Evolutionary conservation across 2,113 vertebrate genomes (phyloP).

Genomic region (Perccottus glenii): DNA sequence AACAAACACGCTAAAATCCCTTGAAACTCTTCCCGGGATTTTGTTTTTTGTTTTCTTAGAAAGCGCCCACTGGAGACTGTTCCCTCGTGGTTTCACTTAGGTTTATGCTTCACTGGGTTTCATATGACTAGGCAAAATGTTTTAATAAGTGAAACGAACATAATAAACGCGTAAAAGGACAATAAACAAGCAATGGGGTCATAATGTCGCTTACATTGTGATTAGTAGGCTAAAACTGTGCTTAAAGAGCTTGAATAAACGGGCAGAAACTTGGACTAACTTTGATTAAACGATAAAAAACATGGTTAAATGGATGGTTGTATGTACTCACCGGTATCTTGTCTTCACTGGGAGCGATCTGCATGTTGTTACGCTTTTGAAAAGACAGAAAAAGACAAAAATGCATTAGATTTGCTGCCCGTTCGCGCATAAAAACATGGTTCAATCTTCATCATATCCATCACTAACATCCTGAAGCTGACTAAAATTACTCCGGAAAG

Average conservation of each 20-base stretch:
- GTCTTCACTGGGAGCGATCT: conserved; percentile 81
- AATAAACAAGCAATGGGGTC: too few species aligned
- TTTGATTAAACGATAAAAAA: not conserved
- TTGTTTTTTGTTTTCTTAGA: not conserved
- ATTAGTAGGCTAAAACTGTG: too few species aligned
- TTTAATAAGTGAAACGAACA: too few species aligned
- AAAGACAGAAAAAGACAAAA: conserved; percentile 28
- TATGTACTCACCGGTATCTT: conserved; percentile 77
- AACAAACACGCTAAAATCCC: not conserved
- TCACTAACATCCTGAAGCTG: conserved; percentile 7
- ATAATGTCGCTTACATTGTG: too few species aligned
- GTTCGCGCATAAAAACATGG: not conserved
- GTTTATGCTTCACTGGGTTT: too few species aligned
- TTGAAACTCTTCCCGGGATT: not conserved
- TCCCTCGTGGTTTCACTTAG: not conserved
- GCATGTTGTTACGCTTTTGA: conserved; percentile 75
- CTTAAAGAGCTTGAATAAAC: not conserved
- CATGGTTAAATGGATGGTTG: not conserved
- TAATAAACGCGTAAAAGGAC: too few species aligned
- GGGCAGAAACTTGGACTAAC: not conserved
- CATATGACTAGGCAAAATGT: too few species aligned
- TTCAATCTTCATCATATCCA: conserved; percentile 12
- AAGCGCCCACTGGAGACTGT: not conserved
- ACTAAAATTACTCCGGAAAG: conserved; percentile 17
- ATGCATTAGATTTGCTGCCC: conserved; percentile 48